These are phyloP conservation scores for Drosophila cognata DNA, from an alignment of 2,888 invertebrate genomes.

Conservation along the genomic window DNA sequence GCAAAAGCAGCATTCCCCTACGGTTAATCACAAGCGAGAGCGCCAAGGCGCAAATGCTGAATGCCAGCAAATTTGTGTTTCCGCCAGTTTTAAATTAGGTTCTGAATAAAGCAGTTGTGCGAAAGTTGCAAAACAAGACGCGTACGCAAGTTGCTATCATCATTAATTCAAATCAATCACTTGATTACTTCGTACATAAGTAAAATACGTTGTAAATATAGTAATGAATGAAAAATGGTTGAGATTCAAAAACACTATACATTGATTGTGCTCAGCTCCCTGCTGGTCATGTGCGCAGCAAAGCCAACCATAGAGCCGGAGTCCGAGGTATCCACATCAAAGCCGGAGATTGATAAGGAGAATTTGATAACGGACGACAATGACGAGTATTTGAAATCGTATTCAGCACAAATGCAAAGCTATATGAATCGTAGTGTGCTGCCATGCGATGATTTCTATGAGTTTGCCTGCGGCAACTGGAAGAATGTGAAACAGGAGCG, in stretches of 20 bases:
- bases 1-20: slow-evolving; percentile 2
- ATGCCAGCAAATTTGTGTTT: slow-evolving; percentile 27
- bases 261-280: slow-evolving; percentile 22
- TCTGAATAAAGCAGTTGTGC: slow-evolving; percentile 48
- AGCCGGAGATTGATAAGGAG: slow-evolving; percentile 22
- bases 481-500: slow-evolving; percentile 64
- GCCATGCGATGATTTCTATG: slow-evolving; percentile 83
- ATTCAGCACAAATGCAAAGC: slow-evolving; percentile 73
- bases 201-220: slow-evolving; percentile 15
- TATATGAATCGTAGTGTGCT: slow-evolving; percentile 79
- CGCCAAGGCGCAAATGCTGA: slow-evolving; percentile 3
- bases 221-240: slow-evolving; percentile 46
- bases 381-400: slow-evolving; percentile 57
- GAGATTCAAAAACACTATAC: slow-evolving; percentile 23
- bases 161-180: slow-evolving; percentile 49
- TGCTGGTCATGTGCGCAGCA: slow-evolving; percentile 26
- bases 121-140: slow-evolving; percentile 11
- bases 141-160: slow-evolving; percentile 20
- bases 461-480: slow-evolving; percentile 83
- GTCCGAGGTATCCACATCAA: not conserved
- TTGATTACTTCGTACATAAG: slow-evolving; percentile 21
- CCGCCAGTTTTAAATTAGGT: slow-evolving; percentile 53
- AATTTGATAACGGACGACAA: slow-evolving; percentile 51
- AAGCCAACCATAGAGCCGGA: slow-evolving; percentile 30
- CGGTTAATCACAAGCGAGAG: slow-evolving; percentile 22